A percentile compares a stretch with the other conserved stretches of the same genome.
Conservation (phyloP, 2,113 vertebrate species). For the Sula dactylatra region DNA sequence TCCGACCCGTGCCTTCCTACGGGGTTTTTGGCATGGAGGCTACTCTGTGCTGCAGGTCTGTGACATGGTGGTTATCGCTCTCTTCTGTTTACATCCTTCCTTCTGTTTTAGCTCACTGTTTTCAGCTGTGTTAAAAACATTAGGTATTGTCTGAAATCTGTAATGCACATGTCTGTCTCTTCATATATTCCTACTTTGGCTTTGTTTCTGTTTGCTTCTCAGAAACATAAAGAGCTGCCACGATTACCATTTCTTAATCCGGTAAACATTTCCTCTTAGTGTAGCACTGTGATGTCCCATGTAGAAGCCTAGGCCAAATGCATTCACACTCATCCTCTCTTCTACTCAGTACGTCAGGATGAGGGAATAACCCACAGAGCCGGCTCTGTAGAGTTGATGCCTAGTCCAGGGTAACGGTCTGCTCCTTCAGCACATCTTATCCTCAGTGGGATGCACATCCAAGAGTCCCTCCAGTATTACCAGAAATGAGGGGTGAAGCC, state of each 20-base stretch:
- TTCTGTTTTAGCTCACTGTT: not conserved
- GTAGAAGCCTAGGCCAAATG: not conserved
- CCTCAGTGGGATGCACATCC: not conserved
- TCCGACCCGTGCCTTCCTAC: not conserved
- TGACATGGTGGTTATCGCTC: not conserved
- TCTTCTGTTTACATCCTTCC: not conserved
- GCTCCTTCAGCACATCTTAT: not conserved
- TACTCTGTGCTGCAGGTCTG: not conserved
- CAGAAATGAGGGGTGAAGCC: not conserved
- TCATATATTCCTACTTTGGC: not conserved
- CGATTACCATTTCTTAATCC: not conserved
- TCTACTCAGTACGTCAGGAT: not conserved
- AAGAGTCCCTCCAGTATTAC: no score
- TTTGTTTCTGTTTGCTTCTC: not conserved
- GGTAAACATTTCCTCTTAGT: not conserved
- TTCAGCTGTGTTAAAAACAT: not conserved
- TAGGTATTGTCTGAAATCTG: not conserved
- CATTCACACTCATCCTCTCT: not conserved
- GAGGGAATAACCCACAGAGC: not conserved
- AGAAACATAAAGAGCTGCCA: not conserved
- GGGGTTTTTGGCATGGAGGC: not conserved
- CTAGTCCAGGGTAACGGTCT: not conserved
- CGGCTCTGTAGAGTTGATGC: not conserved
- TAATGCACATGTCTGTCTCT: not conserved
- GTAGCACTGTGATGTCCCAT: not conserved